These are phyloP conservation scores for Conger conger DNA, from an alignment of 2,113 vertebrate species.

Conservation along the genomic window DNA sequence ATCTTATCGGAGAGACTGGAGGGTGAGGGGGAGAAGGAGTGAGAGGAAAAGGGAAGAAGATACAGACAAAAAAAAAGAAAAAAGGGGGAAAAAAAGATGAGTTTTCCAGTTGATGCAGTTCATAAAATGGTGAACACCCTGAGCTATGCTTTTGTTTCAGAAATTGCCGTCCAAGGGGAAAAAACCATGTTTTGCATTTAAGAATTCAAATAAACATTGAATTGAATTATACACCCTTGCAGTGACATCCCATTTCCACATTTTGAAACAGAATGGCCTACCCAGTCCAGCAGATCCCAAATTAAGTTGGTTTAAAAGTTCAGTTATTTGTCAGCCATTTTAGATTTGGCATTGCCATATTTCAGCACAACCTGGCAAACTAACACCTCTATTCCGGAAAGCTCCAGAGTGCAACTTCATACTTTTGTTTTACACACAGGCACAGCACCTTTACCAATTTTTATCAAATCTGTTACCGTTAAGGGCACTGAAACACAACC, in stretches of 20 bases:
- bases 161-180: neutral
- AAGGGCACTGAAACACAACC: neutral
- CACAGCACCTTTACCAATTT: neutral
- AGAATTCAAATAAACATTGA: neutral
- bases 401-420: neutral
- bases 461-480: neutral
- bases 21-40: constrained; percentile 71
- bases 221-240: neutral
- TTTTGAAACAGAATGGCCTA: neutral
- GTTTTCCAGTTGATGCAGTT: constrained; percentile 46
- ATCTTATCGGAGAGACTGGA: constrained; percentile 93
- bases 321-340: neutral
- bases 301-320: neutral
- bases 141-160: constrained; percentile 38
- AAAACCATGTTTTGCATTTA: neutral
- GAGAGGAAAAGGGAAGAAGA: constrained; percentile 67
- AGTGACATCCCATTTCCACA: neutral
- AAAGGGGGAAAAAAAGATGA: constrained; percentile 33
- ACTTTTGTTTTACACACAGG: too few species aligned
- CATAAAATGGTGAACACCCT: constrained; percentile 61
- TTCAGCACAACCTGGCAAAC: neutral
- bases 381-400: neutral
- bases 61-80: constrained; percentile 78
- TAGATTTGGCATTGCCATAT: neutral
- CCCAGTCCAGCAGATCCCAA: neutral